Base-by-base conservation (phyloP, 2,888 invertebrate species). In the Agrypnus murinus region DNA sequence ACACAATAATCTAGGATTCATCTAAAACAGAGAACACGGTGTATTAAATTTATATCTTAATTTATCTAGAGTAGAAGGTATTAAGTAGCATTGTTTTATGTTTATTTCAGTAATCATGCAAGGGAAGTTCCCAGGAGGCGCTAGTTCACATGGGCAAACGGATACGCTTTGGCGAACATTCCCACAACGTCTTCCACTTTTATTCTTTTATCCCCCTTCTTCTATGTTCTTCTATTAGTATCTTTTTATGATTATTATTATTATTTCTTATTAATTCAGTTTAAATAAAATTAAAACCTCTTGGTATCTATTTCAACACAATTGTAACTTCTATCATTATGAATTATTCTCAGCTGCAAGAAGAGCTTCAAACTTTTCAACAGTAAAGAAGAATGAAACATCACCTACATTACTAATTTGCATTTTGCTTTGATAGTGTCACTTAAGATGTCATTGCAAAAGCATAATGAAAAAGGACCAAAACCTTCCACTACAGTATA, bases 141-240 rank as follows among this genome's bases (percentile, higher is more conserved):
- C 72, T 76, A 75, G 77, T 79, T 80, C 80, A 80, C 80, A 80
- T 80, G 80, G 72, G 65, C 71, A 68, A 69, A 73, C 69, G 45
- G 75, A 74, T 67, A 78, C 76, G 78, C 77, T 75, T 74, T 71
- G 70, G 36, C 70, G 79, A 71, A 78, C 76, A 70, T 79, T 79
- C 80, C 79, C 79, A 78, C 80, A 78, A 73, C 75, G 72, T 74
- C 75, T 71, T 65, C 69, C 48, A 40, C 65, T 62, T 67, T 55
- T 62, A 55, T 70, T 65, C 48, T 17, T 60, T 60, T 59, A 19
- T 60, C 45, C 60, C 46, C 46, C 60, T 60, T 63, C 45, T 53
- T 38, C 57, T 60, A 40, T 31, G 60, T 67, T 62, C 36, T 66
- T 50, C 15, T 66, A 66, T 66, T 66, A 67, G 60, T 67, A 25